Evolutionary conservation across 2,113 vertebrate species (phyloP).

Genomic region (Rissa tridactyla): DNA sequence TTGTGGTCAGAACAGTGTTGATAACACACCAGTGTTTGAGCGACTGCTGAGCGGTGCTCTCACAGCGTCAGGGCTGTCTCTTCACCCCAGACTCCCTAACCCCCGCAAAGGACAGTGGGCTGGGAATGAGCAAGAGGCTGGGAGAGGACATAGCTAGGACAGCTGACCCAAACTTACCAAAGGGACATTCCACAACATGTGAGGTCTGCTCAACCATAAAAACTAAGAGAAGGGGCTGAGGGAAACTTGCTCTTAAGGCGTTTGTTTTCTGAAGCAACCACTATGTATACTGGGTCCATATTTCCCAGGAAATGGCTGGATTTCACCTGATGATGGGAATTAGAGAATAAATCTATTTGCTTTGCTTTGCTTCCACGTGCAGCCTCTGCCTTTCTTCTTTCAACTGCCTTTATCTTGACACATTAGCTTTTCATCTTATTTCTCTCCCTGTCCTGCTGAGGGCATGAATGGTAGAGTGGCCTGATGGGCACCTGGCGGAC

Average conservation of each 20-base stretch:
- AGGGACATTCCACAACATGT: fast-evolving
- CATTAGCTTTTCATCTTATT: fast-evolving
- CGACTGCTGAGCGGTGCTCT: fast-evolving
- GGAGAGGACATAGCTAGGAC: neutral
- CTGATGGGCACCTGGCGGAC: neutral
- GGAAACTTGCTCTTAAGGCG: fast-evolving
- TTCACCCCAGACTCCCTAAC: fast-evolving
- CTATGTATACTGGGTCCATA: fast-evolving
- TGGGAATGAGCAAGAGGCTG: fast-evolving
- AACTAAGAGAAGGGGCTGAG: fast-evolving
- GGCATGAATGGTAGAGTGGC: fast-evolving
- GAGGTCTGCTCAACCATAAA: neutral
- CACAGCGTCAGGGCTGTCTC: neutral
- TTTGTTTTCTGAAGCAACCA: neutral
- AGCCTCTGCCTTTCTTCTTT: neutral
- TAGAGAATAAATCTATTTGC: neutral
- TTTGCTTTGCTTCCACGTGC: fast-evolving
- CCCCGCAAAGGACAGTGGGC: fast-evolving
- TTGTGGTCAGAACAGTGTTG: neutral
- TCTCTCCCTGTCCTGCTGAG: neutral
- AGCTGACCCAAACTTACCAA: neutral
- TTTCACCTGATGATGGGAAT: neutral
- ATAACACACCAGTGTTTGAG: neutral
- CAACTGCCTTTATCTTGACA: neutral
- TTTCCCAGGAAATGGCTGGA: neutral